A percentile compares a stretch with the other conserved stretches of the same genome.
These are phyloP conservation scores for Hemithea aestivaria DNA, from an alignment of 2,888 invertebrate species.

Conservation along the genomic window DNA sequence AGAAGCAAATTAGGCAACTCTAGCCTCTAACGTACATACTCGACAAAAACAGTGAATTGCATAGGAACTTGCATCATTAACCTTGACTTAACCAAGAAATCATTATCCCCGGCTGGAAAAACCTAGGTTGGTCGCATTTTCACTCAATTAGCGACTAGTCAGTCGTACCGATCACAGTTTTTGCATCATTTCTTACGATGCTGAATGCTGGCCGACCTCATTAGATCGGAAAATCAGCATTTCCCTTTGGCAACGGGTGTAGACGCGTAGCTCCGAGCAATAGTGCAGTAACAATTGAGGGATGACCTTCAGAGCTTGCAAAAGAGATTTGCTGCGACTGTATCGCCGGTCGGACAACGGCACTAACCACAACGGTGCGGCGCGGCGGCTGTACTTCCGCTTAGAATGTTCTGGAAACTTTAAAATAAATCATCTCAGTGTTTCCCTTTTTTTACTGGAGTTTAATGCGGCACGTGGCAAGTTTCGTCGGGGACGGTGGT, in stretches of 20 bases:
- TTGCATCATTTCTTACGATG: conserved; percentile 57
- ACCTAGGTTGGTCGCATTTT: conserved; percentile 43
- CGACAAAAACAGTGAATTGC: conserved; percentile 6
- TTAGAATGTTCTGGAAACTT: conserved; percentile 34
- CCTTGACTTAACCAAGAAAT: conserved; percentile 31
- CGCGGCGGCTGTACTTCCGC: conserved; percentile 31
- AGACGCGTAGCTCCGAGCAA: conserved; percentile 51
- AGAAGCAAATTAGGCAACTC: conserved; percentile 3
- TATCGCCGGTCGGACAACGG: conserved; percentile 21
- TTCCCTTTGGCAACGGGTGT: conserved; percentile 46
- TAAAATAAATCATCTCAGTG: conserved; percentile 1
- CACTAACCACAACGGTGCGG: conserved; percentile 19
- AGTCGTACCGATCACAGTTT: conserved; percentile 51
- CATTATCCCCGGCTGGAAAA: conserved; percentile 31
- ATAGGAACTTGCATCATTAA: conserved; percentile 12
- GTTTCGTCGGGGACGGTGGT: conserved; percentile 44
- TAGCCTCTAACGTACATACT: conserved; percentile 3
- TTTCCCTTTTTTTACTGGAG: conserved; percentile 29
- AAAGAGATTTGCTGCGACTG: conserved; percentile 24
- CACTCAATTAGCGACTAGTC: conserved; percentile 54
- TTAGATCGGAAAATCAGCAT: conserved; percentile 52
- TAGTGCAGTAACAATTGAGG: conserved; percentile 47
- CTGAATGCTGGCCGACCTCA: conserved; percentile 52
- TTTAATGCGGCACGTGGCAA: conserved; percentile 48
- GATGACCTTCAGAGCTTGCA: conserved; percentile 55